Base-by-base conservation (phyloP, 1,140 invertebrate species). In the Pogonomyrmex barbatus region DNA sequence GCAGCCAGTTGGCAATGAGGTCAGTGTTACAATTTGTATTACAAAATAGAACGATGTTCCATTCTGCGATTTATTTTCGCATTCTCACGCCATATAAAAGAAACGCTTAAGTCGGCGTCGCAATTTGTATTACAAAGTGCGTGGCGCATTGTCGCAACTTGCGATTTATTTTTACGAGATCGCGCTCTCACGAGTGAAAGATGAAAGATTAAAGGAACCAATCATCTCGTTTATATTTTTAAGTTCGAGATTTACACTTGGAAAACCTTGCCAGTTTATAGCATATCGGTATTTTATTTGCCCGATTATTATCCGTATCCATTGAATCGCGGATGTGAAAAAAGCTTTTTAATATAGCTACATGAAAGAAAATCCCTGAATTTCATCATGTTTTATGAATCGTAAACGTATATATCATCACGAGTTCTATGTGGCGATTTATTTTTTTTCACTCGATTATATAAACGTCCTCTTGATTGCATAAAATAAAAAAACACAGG, bases 1-100 rank as follows among this genome's bases (percentile, higher is more conserved):
- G 97, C 77, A 97, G 96, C 24, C 96, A 97, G 90, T 88, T 95
- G 77, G 92, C 94, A n/a, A 92, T 93, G 47, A 93, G 93, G 92
- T 95, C 91, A 93, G 87, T 82, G 36, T 54, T 71, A 36, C 9
- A 10, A 58, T 60, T 73, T 47, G 2, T 73, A 47, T 60, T 47
- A 60, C 30, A 45, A 24, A 68, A 36, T 30, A 2, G 0, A 65
- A 45, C 14, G 3, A 47, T 4, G 24, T 17, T 42, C 5, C 2
- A 30, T 30, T 36, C 39, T 6, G 24, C 14, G 9, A 78, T 50
- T 65, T 65, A 78, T 50, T 63, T 62, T 77, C 8, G 6, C 36
- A 12, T 68, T 36, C 24, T 52, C 30, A 45, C 47, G 30, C n/a
- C 14, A 30, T 6, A 10, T 54, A 73, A 54, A 73, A 52, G 24